phyloP scores from a whole-genome alignment of 1,140 invertebrate species.

The Meloidogyne floridensis region DNA sequence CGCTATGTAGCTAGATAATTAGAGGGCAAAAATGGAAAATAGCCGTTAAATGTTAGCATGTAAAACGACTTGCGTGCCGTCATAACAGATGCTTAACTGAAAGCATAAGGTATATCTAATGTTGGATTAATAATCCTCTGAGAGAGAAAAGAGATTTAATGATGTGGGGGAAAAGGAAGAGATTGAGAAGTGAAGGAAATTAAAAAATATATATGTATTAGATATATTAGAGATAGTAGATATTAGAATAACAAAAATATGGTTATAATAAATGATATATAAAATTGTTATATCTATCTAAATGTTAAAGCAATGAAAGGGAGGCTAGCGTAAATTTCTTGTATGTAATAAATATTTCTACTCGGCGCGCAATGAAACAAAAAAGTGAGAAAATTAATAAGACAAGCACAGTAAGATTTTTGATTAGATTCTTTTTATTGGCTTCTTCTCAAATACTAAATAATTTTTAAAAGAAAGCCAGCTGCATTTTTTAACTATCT shows the following conservation, averaged over 20 bases:
- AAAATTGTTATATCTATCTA: background rate
- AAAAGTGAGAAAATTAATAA: background rate
- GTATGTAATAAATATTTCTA: background rate
- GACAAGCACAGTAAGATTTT: background rate
- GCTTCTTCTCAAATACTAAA: background rate
- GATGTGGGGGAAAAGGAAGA: background rate
- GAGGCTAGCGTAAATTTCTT: background rate
- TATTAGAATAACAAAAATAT: too few relatives aligned
- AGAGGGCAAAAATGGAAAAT: background rate
- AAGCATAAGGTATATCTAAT: too few relatives aligned
- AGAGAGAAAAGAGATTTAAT: background rate
- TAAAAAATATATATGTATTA: too few relatives aligned
- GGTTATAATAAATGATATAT: background rate
- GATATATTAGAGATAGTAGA: too few relatives aligned
- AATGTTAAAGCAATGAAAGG: too few relatives aligned
- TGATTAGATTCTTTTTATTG: background rate
- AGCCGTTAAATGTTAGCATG: background rate
- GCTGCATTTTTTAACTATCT: background rate
- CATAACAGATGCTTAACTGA: background rate
- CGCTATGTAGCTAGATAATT: background rate
- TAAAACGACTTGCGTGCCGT: background rate
- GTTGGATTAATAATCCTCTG: background rate
- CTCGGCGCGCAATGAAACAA: background rate
- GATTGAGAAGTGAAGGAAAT: background rate
- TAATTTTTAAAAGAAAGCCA: background rate